A percentile compares a stretch with the other conserved stretches of the same genome.
Evolutionary conservation across 2,113 vertebrate species (phyloP).

Genomic region (Hemiscyllium ocellatum): DNA sequence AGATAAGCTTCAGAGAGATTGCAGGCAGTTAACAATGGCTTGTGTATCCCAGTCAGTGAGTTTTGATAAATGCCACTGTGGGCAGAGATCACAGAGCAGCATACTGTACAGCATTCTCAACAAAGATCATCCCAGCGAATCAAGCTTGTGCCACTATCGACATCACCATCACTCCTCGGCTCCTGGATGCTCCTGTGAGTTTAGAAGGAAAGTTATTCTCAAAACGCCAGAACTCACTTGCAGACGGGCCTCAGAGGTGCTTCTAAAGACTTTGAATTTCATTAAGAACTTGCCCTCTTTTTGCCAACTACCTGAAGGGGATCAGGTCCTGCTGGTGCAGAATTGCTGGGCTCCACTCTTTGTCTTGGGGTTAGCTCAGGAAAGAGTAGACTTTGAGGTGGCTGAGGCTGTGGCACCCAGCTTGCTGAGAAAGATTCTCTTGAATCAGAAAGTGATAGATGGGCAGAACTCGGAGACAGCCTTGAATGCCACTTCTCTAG

Average conservation of each 20-base stretch:
- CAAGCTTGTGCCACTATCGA: neutral
- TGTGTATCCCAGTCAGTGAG: conserved; percentile 21
- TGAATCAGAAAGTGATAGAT: conserved; percentile 42
- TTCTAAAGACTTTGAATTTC: conserved; percentile 49
- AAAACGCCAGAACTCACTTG: conserved; percentile 41
- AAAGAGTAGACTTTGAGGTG: conserved; percentile 48
- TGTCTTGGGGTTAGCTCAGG: conserved; percentile 49
- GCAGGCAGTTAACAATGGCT: conserved; percentile 42
- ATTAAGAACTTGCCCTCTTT: conserved; percentile 53
- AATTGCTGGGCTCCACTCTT: conserved; percentile 49
- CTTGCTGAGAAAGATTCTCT: conserved; percentile 49
- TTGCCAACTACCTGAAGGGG: conserved; percentile 44
- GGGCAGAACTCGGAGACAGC: conserved; percentile 35
- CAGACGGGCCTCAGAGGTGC: conserved; percentile 47
- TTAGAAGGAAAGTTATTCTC: conserved; percentile 42
- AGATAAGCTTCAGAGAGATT: conserved; percentile 17
- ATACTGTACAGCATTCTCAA: conserved; percentile 45
- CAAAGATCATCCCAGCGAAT: conserved; percentile 27
- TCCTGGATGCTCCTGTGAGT: conserved; percentile 41
- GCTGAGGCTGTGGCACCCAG: conserved; percentile 46
- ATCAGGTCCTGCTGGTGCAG: conserved; percentile 45
- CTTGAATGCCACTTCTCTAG: conserved; percentile 28
- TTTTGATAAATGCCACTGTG: conserved; percentile 32
- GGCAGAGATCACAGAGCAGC: conserved; percentile 36
- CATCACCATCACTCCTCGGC: neutral